phyloP scores from a whole-genome alignment of 2,113 vertebrate genomes.

The Ginglymostoma cirratum region DNA sequence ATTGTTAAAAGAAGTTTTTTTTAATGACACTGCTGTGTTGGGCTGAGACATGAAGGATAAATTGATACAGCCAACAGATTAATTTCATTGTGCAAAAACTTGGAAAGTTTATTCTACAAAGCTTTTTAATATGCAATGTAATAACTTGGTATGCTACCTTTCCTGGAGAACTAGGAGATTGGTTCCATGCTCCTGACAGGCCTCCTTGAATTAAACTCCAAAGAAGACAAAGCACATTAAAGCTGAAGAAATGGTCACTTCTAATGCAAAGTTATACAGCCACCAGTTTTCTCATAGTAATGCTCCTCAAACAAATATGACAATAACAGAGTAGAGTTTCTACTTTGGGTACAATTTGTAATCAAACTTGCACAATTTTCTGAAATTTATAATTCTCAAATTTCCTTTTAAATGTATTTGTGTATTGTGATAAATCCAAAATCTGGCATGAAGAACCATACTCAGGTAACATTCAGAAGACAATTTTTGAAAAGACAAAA shows the following conservation, averaged over 20 bases:
- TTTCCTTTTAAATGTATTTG: neutral
- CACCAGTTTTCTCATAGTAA: neutral
- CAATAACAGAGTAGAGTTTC: neutral
- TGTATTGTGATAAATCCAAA: neutral
- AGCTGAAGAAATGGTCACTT: neutral
- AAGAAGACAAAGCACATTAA: neutral
- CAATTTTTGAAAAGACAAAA: neutral
- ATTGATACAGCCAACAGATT: neutral
- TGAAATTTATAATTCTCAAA: neutral
- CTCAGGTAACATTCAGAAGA: neutral
- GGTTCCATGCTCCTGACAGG: neutral
- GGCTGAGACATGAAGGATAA: too few relatives aligned
- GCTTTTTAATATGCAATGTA: neutral
- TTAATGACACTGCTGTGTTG: neutral
- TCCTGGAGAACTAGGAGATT: neutral
- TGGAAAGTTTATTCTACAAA: neutral
- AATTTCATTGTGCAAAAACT: neutral
- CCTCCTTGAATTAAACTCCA: neutral
- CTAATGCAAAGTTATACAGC: neutral
- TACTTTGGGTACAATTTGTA: neutral
- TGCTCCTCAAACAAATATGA: neutral
- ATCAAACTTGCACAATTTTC: neutral
- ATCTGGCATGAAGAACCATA: neutral
- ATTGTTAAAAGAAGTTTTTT: neutral
- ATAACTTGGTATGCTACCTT: neutral